Evolutionary conservation across 2,113 vertebrate species (phyloP), one percentile per base, ranked within the genome.

Genomic region (Mesembrinibis cayennensis): DNA sequence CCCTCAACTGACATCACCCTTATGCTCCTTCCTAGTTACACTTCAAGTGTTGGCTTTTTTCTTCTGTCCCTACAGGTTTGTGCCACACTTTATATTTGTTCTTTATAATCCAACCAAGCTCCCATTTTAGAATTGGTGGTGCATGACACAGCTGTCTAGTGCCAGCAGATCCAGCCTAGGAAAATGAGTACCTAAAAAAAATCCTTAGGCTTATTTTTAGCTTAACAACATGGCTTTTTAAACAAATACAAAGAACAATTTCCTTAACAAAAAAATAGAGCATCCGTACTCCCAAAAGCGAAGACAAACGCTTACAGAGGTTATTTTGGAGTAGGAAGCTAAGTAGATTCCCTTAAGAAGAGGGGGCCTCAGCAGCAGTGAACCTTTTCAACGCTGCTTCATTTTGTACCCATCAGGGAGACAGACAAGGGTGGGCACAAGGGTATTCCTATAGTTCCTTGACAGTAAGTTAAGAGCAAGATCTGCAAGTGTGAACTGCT

Each of bases 401-500:
- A 56, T 73, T 69, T 73, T 29, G 13, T 36, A 49, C 30, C 36
- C 36, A 69, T 22, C 32, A 82, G 34, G 14, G 4, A 89, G 27
- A 47, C 11, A 82, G 26, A 55, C 16, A 63, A 74, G 27, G 23
- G 36, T 32, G 25, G 27, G 36, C 32, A 82, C 29, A 78, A 76
- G 9, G 5, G 10, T 26, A 44, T 44, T 49, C 21, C 42, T 62
- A 1, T 5, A 11, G 16, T 49, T 67, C 44, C 58, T n/a, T 14
- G 13, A 30, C 78, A 82, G 4, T 13, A 77, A 62, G 19, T 36
- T 21, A 85, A 65, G 26, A 63, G n/a, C 66, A 94, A 96, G 55
- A 87, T 34, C 9, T 82, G 52, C 25, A 61, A 59, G 22, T 49
- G 32, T 23, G 21, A 92, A 59, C n/a, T 12, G 17, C 96, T 99